These are phyloP conservation scores for Troides helena DNA, from an alignment of 2,888 invertebrate genomes.

Conservation along the genomic window DNA sequence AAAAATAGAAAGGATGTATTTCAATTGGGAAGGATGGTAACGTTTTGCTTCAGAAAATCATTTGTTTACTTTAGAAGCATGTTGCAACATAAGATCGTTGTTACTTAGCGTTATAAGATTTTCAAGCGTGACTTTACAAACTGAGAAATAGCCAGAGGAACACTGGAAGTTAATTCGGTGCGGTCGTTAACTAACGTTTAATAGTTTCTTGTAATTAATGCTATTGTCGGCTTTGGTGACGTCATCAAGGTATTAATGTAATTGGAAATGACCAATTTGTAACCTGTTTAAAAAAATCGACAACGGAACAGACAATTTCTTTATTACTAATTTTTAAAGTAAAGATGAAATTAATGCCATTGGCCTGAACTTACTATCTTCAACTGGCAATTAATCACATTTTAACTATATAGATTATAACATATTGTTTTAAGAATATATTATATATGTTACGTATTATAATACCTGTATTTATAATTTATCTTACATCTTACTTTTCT, in stretches of 20 bases:
- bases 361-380: too few species aligned
- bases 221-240: constrained; percentile 12
- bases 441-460: too few species aligned
- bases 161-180: constrained; percentile 13
- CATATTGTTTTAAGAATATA: too few species aligned
- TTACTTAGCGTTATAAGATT: constrained; percentile 2
- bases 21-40: background rate
- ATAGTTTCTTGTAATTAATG: constrained; percentile 12
- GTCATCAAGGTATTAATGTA: background rate
- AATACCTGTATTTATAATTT: too few species aligned
- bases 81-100: background rate
- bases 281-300: background rate
- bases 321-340: too few species aligned
- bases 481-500: too few species aligned
- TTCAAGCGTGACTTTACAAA: constrained; percentile 16
- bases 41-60: background rate
- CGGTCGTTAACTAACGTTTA: constrained; percentile 23
- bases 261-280: background rate
- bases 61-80: constrained; percentile 1
- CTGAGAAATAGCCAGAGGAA: constrained; percentile 9
- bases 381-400: too few species aligned
- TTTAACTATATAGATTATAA: too few species aligned
- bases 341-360: too few species aligned
- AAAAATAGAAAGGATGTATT: background rate
- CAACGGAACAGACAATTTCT: too few species aligned